Percentiles rank a stretch among this genome's conserved stretches.
phyloP scores from a whole-genome alignment of 2,888 invertebrate species.

The Panorpa germanica region DNA sequence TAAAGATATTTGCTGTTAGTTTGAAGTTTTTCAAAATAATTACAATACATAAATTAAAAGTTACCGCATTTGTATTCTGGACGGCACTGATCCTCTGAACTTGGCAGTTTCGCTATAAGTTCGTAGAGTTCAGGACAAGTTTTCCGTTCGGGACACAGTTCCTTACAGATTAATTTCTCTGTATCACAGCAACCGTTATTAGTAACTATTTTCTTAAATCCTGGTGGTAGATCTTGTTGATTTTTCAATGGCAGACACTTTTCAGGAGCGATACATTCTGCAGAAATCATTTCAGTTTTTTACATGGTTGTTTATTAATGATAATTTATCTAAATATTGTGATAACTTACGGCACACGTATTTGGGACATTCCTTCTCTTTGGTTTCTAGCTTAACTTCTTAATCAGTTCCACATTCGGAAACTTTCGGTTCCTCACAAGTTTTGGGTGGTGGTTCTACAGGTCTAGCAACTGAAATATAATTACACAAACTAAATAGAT shows the following conservation, averaged over 20 bases:
- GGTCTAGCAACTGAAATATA: constrained; percentile 15
- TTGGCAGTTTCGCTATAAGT: constrained; percentile 20
- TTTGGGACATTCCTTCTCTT: constrained; percentile 45
- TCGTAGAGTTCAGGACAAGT: constrained; percentile 42
- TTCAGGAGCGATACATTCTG: constrained; percentile 53
- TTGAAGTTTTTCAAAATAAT: constrained; percentile 12
- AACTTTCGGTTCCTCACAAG: constrained; percentile 45
- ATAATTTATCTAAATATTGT: constrained; percentile 8
- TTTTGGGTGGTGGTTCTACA: constrained; percentile 20
- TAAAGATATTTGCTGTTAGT: constrained; percentile 1
- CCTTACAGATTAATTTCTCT: constrained; percentile 34
- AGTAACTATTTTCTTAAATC: constrained; percentile 36
- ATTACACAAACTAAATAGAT: constrained; percentile 12
- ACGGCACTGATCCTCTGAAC: constrained; percentile 37
- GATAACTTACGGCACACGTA: constrained; percentile 46
- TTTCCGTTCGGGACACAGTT: constrained; percentile 38
- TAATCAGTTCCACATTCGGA: constrained; percentile 54
- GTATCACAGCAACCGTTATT: constrained; percentile 54
- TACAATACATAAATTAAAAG: constrained; percentile 12
- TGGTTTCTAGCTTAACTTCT: constrained; percentile 42
- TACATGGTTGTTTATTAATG: constrained; percentile 1
- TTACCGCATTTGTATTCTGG: constrained; percentile 43
- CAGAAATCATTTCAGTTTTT: constrained; percentile 8
- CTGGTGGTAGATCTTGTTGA: constrained; percentile 32
- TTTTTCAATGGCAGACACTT: constrained; percentile 38